Base-by-base conservation (phyloP, 2,797 vertebrate species). In the Harpagifer antarcticus region DNA sequence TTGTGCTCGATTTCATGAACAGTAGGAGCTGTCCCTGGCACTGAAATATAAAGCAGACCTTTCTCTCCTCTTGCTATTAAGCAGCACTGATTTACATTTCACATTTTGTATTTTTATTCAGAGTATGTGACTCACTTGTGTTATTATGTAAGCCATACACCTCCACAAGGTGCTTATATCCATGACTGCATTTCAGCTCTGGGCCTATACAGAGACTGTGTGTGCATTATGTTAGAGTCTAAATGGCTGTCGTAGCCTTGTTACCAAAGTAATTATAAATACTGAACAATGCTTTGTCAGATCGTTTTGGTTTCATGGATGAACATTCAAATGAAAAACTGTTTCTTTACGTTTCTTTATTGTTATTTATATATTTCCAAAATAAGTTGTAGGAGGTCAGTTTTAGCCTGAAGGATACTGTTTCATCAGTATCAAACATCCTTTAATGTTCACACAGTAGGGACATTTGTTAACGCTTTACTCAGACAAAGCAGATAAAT, bases 241-340 rank as follows among this genome's bases (percentile, higher is more conserved):
- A 91, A 91, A 74, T 75, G 82, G 79, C 70, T 92, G 89, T 86
- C 89, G 81, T 31, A 76, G 48, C 68, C 85, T 88, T 77, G 83
- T 88, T 83, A 85, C 59, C 69, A 40, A 4, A 74, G 77, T 78
- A 84, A 84, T 86, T 86, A 82, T 69, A 42, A 55, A 68, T 62
- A 74, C 20, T 80, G 74, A 86, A 68, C 60, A 79, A 33, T 61
- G 74, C 69, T 71, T 9, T 72, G 65, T 87, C 83, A 72, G 76
- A 74, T 85, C 67, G 70, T 59, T 65, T 5, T 52, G 72, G 64
- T 80, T 58, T 84, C 63, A 74, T 9, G 43, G 58, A 50, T 76
- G 52, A 79, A 47, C 16, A 53, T 2, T 20, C 4, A 43, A 67
- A 14, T 10, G 3, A 66, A 42, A 1, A 54, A 44, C 14, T 5